Conservation (phyloP, 2,113 vertebrate species). For the Axis porcinus region DNA sequence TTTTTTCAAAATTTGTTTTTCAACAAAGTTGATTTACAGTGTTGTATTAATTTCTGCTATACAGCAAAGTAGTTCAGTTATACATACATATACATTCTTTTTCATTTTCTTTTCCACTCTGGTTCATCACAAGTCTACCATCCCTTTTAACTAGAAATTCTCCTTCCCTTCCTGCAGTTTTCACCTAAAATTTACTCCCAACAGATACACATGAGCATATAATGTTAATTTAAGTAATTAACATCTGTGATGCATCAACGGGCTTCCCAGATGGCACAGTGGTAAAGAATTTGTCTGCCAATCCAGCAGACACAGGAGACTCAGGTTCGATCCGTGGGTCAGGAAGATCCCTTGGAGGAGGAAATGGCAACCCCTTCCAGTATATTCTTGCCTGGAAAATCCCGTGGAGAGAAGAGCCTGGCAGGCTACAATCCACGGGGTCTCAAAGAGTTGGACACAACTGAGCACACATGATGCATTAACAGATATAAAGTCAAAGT, state of each 20-base stretch:
- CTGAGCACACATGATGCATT: neutral
- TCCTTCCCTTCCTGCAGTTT: neutral
- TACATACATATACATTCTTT: neutral
- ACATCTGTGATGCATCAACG: neutral
- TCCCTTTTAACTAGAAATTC: neutral
- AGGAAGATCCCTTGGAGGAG: neutral
- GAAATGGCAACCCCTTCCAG: neutral
- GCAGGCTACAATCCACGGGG: neutral
- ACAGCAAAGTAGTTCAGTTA: neutral
- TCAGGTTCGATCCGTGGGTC: neutral
- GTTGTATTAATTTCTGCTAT: neutral
- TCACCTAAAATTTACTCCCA: slow-evolving; percentile 18
- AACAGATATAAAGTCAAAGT: neutral
- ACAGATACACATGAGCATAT: neutral
- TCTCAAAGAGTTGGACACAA: neutral
- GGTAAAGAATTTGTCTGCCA: neutral
- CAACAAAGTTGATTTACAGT: neutral
- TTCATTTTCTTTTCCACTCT: neutral
- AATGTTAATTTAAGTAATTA: neutral
- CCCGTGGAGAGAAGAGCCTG: neutral
- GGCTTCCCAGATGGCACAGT: neutral
- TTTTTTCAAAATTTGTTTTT: neutral
- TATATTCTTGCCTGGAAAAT: neutral
- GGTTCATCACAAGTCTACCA: neutral
- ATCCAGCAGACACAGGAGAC: neutral